Evolutionary conservation across 2,797 vertebrate species (phyloP).

Genomic region (Dendrocincla tyrannina): DNA sequence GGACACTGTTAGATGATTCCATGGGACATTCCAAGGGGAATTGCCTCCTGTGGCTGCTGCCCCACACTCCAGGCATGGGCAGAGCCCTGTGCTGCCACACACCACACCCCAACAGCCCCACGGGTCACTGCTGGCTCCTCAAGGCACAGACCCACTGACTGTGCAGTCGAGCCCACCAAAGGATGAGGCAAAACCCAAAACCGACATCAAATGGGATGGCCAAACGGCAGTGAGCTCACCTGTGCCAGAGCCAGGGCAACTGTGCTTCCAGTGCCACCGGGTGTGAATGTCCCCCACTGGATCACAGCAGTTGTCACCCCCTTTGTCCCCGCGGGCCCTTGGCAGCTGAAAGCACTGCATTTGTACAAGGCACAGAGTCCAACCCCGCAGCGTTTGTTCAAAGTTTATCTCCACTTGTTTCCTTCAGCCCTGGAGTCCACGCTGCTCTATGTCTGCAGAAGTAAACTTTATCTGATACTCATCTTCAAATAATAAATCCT

Average conservation of each 20-base stretch:
- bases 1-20: background rate
- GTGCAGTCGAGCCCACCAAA: fast-evolving
- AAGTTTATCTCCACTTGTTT: background rate
- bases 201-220: background rate
- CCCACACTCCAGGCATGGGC: background rate
- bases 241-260: background rate
- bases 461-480: background rate
- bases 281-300: background rate
- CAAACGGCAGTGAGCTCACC: background rate
- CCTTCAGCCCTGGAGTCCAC: background rate
- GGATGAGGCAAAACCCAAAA: background rate
- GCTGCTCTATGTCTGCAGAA: background rate
- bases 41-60: background rate
- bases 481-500: slow-evolving; percentile 37
- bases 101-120: background rate
- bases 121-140: background rate
- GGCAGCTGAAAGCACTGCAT: background rate
- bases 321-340: background rate
- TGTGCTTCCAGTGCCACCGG: background rate
- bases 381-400: background rate
- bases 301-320: background rate
- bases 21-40: background rate
- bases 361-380: background rate
- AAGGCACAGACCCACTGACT: background rate
- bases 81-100: background rate